phyloP scores from a whole-genome alignment of 92 coral and sea anemone genomes.

The Actinernus sp. region DNA sequence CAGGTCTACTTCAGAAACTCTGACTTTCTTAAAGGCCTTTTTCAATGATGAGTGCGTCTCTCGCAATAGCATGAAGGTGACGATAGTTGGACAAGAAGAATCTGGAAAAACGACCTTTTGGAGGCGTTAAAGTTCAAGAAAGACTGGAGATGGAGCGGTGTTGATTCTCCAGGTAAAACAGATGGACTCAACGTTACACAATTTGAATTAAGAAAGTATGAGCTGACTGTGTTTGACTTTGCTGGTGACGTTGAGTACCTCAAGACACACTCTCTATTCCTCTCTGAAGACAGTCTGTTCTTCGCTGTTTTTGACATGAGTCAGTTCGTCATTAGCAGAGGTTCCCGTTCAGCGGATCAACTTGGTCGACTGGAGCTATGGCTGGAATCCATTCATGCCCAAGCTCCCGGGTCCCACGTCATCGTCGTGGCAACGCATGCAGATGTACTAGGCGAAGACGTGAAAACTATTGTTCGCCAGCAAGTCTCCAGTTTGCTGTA shows the following conservation, averaged over 20 bases:
- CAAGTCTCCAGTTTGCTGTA: conserved; percentile 72
- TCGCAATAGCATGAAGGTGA: conserved; percentile 55
- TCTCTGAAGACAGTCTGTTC: conserved; percentile 13
- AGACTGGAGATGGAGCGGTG: not conserved
- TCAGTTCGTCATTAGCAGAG: conserved; percentile 7
- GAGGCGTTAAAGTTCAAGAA: conserved; percentile 24
- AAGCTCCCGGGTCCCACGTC: conserved; percentile 2
- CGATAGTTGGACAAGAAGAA: conserved; percentile 42
- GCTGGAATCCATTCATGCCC: conserved; percentile 27
- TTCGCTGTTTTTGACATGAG: conserved; percentile 27
- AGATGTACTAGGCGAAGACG: conserved; percentile 61
- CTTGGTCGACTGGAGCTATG: conserved; percentile 32
- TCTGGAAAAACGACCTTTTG: conserved; percentile 40
- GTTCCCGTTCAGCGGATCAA: conserved; percentile 15
- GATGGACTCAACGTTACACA: conserved; percentile 16
- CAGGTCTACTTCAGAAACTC: conserved; percentile 65
- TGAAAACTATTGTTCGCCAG: conserved; percentile 67
- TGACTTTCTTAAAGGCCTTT: conserved; percentile 62
- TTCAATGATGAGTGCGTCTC: conserved; percentile 81
- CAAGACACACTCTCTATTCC: conserved; percentile 29
- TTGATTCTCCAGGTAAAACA: conserved; percentile 15
- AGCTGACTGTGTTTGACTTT: conserved; percentile 20
- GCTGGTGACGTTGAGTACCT: conserved; percentile 54
- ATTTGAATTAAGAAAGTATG: not conserved
- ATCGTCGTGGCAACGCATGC: conserved; percentile 38